Conservation (phyloP, 2,888 invertebrate species). For the Microctonus aethiopoides region DNA sequence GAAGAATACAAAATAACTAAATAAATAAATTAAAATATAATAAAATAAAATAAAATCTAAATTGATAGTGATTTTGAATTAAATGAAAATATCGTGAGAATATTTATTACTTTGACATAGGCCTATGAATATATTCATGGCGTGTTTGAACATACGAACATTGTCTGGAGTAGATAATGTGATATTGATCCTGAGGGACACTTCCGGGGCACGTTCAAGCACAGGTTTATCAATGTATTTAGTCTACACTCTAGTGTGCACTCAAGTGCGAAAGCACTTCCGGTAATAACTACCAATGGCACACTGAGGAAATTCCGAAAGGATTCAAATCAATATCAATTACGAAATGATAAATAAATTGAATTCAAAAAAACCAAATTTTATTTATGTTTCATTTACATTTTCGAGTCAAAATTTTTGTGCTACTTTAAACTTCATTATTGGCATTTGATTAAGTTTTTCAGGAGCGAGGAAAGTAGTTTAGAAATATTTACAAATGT, state of each 20-base stretch:
- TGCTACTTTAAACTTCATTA: no score
- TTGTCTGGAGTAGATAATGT: background rate
- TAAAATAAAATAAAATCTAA: no score
- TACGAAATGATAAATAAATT: background rate
- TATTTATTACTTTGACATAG: background rate
- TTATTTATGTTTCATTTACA: no score
- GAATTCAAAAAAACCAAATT: background rate
- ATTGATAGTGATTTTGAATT: background rate
- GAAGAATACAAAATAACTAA: no score
- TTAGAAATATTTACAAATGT: no score
- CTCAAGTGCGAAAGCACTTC: slow-evolving; percentile 25
- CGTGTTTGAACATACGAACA: background rate
- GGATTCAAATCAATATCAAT: slow-evolving; percentile 22
- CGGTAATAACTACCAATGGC: slow-evolving; percentile 24
- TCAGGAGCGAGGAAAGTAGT: no score
- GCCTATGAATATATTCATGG: background rate
- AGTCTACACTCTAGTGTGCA: slow-evolving; percentile 18
- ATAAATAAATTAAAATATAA: no score
- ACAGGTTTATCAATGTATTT: slow-evolving; percentile 24
- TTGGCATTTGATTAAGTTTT: no score
- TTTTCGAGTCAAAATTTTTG: no score
- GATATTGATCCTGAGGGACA: background rate
- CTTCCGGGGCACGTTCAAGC: slow-evolving; percentile 19
- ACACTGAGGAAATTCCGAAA: slow-evolving; percentile 11
- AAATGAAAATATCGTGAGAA: no score